Base-by-base conservation (phyloP, 2,888 invertebrate genomes). In the Drosophila macrospina region DNA sequence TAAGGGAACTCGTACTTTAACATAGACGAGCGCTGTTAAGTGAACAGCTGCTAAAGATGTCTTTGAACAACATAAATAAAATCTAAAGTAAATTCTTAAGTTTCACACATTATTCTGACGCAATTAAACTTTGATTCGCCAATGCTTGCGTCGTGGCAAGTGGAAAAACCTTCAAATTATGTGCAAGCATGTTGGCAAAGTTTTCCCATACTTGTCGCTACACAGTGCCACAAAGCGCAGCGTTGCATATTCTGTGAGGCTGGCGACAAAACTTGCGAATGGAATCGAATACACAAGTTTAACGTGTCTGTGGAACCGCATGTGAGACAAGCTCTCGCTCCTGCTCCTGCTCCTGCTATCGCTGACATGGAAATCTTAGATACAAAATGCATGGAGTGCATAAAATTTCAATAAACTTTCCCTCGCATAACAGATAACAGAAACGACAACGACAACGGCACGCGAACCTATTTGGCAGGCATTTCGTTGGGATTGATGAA, bases 391-490 rank as follows among this genome's bases (percentile, higher is more conserved):
- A 68, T 45, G 50, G 39, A 73, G 48, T 68, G 68, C 68, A 74
- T 54, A 50, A 45, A 72, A 62, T 74, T 74, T 62, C 61, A 74
- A 57, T 68, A 62, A 74, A 62, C 52, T 67, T 39, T 36, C 32
- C 30, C 13, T n/a, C 5, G 52, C 24, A 24, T 15, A 34, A 24
- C 5, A 8, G 34, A 10, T n/a, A n/a, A n/a, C n/a, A n/a, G n/a
- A n/a, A n/a, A n/a, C n/a, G n/a, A n/a, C n/a, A 20, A 20, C 16
- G 16, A 42, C 10, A 39, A 39, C 32, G 28, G 37, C 66, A 71
- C 44, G 66, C 37, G 41, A 66, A 45, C 42, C 41, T 42, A 37
- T 37, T 16, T 37, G 4, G 1, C 1, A 37, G 37, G 15, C 10
- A 10, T 15, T 15, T 16, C 7, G 6, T 7, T 13, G 6, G 13